Conservation (phyloP, 1,140 invertebrate genomes). For the Microplitis demolitor region DNA sequence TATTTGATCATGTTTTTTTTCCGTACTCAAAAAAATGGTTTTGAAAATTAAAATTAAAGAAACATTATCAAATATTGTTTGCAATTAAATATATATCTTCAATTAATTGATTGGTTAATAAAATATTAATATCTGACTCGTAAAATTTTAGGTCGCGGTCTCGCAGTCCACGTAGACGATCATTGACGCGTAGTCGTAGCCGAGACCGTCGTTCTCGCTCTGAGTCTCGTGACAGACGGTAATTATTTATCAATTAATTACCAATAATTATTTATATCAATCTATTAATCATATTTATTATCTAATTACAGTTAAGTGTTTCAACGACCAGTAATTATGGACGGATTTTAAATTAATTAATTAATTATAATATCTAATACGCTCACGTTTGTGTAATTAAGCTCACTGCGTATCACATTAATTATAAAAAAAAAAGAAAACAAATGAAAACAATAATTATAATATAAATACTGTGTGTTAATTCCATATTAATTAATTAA, state of each 20-base stretch:
- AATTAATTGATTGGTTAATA: constrained; percentile 22
- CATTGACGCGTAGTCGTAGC: constrained; percentile 56
- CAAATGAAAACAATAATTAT: no score
- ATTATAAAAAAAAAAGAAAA: no score
- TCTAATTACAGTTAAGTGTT: no score
- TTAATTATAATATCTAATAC: constrained; percentile 5
- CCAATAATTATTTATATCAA: not conserved
- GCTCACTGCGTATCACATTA: no score
- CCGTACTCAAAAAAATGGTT: no score
- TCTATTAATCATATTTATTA: not conserved
- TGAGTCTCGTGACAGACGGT: constrained; percentile 61
- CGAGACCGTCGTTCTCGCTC: constrained; percentile 60
- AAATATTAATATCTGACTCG: constrained; percentile 34
- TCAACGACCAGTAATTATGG: no score
- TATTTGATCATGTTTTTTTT: not conserved
- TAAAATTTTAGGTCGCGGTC: constrained; percentile 58
- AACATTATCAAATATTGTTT: constrained; percentile 20
- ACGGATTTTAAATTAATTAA: not conserved
- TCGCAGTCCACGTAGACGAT: constrained; percentile 57
- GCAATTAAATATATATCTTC: not conserved
- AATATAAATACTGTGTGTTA: no score
- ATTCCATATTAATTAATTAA: no score
- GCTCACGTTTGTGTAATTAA: no score
- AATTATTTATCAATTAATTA: constrained; percentile 32
- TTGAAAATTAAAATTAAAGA: constrained; percentile 22